A percentile compares a stretch with the other conserved stretches of the same genome.
phyloP scores from a whole-genome alignment of 2,113 vertebrate genomes.

The Cyanoliseus patagonus region DNA sequence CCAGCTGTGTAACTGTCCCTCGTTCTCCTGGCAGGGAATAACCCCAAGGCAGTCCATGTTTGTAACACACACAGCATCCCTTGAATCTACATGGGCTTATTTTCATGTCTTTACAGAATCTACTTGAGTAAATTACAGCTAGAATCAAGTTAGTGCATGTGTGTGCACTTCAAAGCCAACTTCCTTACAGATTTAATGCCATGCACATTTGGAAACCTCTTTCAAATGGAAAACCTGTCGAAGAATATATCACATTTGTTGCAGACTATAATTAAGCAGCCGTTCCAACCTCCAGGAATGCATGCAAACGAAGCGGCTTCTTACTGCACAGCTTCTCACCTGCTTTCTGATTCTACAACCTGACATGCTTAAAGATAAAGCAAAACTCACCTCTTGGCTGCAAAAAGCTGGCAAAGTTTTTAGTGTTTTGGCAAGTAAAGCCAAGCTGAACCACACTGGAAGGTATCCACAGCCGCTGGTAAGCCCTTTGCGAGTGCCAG shows the following conservation, averaged over 20 bases:
- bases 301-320: fast-evolving
- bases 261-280: not conserved
- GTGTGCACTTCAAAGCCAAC: fast-evolving
- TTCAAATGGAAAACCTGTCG: not conserved
- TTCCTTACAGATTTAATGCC: not conserved
- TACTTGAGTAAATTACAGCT: not conserved
- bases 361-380: not conserved
- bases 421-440: not conserved
- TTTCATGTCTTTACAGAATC: not conserved
- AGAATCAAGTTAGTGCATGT: not conserved
- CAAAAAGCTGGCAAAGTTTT: fast-evolving
- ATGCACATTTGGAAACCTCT: not conserved
- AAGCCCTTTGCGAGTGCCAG: not conserved
- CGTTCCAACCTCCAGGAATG: fast-evolving
- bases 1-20: no score
- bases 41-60: not conserved
- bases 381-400: constrained; percentile 27
- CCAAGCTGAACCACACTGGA: not conserved
- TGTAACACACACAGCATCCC: fast-evolving
- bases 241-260: fast-evolving
- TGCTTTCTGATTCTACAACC: not conserved
- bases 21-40: not conserved
- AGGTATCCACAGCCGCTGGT: fast-evolving
- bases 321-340: not conserved
- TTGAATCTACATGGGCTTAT: fast-evolving